phyloP scores from a whole-genome alignment of 1,140 invertebrate species.

The Vollenhovia emeryi region DNA sequence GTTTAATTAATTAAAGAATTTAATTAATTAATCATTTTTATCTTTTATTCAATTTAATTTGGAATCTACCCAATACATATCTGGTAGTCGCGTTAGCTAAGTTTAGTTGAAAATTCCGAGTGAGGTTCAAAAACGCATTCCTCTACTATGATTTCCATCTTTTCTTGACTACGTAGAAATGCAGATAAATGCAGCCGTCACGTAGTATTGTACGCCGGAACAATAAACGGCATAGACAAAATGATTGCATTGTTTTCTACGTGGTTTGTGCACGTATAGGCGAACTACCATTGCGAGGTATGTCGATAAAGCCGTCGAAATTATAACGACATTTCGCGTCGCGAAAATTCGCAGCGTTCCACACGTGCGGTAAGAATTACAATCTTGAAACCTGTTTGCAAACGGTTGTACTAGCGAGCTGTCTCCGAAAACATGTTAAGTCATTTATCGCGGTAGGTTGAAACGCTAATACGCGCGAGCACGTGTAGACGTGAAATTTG shows the following conservation, averaged over 20 bases:
- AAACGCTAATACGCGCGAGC: background rate
- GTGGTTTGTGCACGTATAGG: background rate
- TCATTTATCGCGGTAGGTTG: background rate
- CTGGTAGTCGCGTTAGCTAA: background rate
- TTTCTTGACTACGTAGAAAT: background rate
- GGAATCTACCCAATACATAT: background rate
- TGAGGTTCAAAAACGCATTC: background rate
- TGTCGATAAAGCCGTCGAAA: background rate
- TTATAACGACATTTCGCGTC: background rate
- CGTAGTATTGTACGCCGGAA: slow-evolving; percentile 1
- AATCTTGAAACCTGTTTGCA: background rate
- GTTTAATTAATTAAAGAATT: too few species aligned
- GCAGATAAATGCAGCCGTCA: background rate
- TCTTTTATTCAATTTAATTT: background rate
- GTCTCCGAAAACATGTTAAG: background rate
- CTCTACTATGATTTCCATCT: background rate
- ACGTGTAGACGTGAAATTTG: background rate
- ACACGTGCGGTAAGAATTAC: background rate
- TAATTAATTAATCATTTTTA: too few species aligned
- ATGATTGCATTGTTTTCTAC: background rate
- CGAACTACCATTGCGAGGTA: background rate
- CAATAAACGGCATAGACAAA: slow-evolving; percentile 13
- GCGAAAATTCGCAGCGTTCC: background rate
- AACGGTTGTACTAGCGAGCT: background rate
- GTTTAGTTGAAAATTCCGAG: background rate